Evolutionary conservation across 2,797 vertebrate genomes (phyloP), one percentile per base, ranked within the genome.

Genomic region (Typhlichthys subterraneus): DNA sequence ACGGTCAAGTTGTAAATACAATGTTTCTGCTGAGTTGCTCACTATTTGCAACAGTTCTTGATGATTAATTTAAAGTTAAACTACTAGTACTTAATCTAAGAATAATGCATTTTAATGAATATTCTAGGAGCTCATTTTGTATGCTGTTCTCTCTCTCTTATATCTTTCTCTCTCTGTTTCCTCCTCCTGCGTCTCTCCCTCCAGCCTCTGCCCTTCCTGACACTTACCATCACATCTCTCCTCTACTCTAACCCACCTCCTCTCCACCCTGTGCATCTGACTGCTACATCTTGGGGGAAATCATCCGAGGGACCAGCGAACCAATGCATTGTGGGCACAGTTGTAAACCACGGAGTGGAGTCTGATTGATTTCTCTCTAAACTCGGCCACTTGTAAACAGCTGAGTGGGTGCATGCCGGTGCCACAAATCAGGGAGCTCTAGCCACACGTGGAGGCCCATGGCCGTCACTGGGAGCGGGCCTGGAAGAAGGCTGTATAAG

Each of bases 361-460:
- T 31, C 72, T 67, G 59, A 61, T 17, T 12, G 55, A 79, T 78
- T 75, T 58, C 38, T 64, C 61, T 56, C 52, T 23, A 59, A 70
- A 59, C 42, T 59, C 19, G 49, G 29, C 23, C 48, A 63, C 73
- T 74, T 68, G 62, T 67, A 77, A 82, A 80, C 53, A 67, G 51
- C 59, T 60, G 65, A 69, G 53, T 23, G 8, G 67, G 15, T 71
- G 51, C 69, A 23, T 45, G 54, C 49, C 29, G 11, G 38, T 53
- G 60, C 50, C 29, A 59, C 17, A 67, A 48, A 62, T 61, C 14
- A 23, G 53, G 46, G 63, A 50, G 45, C 62, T 23, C 23, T 57
- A 58, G 67, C 68, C 58, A 70, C 57, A 61, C 23, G 45, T 42
- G 42, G 33, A 2, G 49, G 42, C 1, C n/a, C 70, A 58, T 46